A percentile compares a stretch with the other conserved stretches of the same genome.
phyloP scores from a whole-genome alignment of 2,888 invertebrate genomes.

The Lasioglossum figueresi region DNA sequence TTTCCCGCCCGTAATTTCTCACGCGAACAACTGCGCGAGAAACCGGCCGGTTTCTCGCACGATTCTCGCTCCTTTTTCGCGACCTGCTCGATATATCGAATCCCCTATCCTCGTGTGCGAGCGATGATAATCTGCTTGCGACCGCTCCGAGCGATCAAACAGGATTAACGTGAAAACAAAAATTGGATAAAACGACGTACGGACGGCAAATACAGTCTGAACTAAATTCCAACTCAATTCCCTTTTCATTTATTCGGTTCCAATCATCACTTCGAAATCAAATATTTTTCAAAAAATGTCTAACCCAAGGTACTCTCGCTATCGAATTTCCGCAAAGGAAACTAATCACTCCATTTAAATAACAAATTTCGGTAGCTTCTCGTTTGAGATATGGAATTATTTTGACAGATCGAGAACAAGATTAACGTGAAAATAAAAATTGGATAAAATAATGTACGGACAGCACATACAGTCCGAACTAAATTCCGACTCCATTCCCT shows the following conservation, averaged over 20 bases:
- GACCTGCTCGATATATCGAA: neutral
- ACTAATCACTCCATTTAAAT: neutral
- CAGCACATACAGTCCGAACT: no score
- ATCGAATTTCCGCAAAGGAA: neutral
- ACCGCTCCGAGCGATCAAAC: neutral
- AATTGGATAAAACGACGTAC: neutral
- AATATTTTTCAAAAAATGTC: neutral
- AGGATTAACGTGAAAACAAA: neutral
- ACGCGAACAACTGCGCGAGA: constrained; percentile 39
- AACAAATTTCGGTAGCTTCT: neutral
- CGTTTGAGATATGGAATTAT: neutral
- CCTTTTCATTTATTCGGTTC: neutral
- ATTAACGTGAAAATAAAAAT: no score
- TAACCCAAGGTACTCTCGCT: neutral
- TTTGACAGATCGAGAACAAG: no score
- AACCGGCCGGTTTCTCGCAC: constrained; percentile 21
- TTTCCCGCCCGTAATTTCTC: constrained; percentile 54
- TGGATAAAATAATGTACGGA: no score
- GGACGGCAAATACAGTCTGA: neutral
- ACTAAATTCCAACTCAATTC: neutral
- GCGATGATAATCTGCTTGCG: neutral
- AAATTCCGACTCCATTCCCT: no score
- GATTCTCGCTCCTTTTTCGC: constrained; percentile 48
- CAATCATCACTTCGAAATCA: no score
- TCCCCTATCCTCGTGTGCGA: neutral